phyloP scores from a whole-genome alignment of 2,797 vertebrate genomes.

The Poeciliopsis gracilis region DNA sequence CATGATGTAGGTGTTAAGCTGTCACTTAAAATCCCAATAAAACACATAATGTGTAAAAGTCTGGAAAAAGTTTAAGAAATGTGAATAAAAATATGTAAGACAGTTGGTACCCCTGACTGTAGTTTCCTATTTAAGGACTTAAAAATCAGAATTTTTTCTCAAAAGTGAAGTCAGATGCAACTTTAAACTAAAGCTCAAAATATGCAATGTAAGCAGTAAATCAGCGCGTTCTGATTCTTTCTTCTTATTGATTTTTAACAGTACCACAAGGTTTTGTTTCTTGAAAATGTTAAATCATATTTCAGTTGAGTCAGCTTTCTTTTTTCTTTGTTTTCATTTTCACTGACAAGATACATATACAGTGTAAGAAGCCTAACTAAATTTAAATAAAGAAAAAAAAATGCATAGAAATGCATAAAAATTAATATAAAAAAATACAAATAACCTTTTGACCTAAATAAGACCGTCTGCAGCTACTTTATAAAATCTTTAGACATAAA shows the following conservation, averaged over 20 bases:
- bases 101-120: not conserved
- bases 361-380: not conserved
- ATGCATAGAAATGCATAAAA: not conserved
- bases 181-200: no score
- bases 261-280: not conserved
- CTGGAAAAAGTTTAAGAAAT: not conserved
- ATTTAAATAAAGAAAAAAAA: not conserved
- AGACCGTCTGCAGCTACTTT: slow-evolving; percentile 1
- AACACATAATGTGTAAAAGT: not conserved
- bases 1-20: not conserved
- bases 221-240: not conserved
- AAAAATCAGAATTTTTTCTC: not conserved
- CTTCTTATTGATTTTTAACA: not conserved
- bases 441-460: not conserved
- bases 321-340: not conserved
- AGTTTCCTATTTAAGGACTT: not conserved
- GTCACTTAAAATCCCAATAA: not conserved
- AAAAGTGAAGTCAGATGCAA: not conserved
- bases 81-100: not conserved
- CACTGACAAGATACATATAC: not conserved
- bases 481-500: not conserved
- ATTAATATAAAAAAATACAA: not conserved
- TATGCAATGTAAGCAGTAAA: not conserved
- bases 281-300: not conserved
- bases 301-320: not conserved